A percentile compares a stretch with the other conserved stretches of the same genome.
Conservation (phyloP, 2,113 vertebrate genomes). For the Cichladusa arquata region DNA sequence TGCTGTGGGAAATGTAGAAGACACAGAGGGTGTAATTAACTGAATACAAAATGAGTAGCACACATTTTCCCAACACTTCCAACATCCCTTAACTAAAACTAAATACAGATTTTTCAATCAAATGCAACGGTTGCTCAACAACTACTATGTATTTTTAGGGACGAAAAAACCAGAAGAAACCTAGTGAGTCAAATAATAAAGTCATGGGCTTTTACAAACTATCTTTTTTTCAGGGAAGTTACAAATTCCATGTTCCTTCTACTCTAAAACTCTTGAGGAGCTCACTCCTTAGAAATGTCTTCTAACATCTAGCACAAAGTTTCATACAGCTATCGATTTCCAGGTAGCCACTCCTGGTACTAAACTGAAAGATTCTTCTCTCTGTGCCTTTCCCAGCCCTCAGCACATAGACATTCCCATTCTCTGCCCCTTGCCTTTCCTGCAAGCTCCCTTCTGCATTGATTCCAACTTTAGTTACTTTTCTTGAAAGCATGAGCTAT, state of each 20-base stretch:
- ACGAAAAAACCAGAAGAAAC: neutral
- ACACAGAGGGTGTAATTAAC: neutral
- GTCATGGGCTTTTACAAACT: neutral
- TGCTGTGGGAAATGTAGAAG: neutral
- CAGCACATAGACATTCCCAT: neutral
- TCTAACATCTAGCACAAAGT: neutral
- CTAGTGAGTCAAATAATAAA: accelerated
- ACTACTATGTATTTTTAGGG: neutral
- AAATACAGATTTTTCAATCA: neutral
- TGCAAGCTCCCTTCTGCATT: neutral
- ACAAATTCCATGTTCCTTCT: neutral
- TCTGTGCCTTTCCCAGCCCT: neutral
- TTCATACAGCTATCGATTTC: neutral
- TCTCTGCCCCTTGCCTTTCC: neutral
- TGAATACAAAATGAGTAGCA: neutral
- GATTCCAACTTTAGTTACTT: neutral
- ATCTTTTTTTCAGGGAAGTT: neutral
- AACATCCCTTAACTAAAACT: neutral
- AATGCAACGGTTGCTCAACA: neutral
- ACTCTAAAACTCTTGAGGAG: neutral
- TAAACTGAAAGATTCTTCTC: neutral
- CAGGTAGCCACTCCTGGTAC: neutral
- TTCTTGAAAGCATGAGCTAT: neutral
- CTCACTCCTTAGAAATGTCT: neutral
- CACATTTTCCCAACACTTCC: neutral